Conservation (phyloP, 2,888 invertebrate genomes). For the Coleophora deauratella region DNA sequence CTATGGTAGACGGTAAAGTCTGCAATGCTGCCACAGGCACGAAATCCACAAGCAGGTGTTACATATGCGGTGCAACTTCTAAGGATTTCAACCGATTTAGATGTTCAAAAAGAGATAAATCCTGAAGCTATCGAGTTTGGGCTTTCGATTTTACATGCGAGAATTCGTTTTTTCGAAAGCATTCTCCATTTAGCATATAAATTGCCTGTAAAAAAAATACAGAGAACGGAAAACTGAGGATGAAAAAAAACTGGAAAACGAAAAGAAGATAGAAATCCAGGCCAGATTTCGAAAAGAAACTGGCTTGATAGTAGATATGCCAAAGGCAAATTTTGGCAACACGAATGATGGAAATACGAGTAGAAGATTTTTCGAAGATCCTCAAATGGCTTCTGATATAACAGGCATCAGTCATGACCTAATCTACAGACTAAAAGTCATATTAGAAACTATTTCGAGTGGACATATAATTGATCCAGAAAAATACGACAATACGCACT, state of each 20-base stretch:
- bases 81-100: constrained; percentile 21
- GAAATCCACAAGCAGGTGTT: constrained; percentile 27
- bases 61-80: too few species aligned
- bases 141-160: constrained; percentile 27
- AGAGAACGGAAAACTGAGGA: constrained; percentile 1
- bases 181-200: too few species aligned
- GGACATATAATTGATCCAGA: constrained; percentile 15
- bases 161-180: constrained; percentile 16
- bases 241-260: not conserved
- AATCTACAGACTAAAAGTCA: constrained; percentile 24
- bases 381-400: constrained; percentile 23
- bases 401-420: constrained; percentile 26
- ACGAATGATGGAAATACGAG: constrained; percentile 17
- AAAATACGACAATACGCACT: constrained; percentile 17
- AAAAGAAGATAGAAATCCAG: constrained; percentile 1
- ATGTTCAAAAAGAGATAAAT: constrained; percentile 5
- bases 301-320: constrained; percentile 19
- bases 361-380: constrained; percentile 28
- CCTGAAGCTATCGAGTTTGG: constrained; percentile 21
- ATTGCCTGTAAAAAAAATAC: constrained; percentile 6
- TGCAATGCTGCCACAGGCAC: constrained; percentile 22
- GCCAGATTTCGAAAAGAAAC: constrained; percentile 8
- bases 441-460: constrained; percentile 25
- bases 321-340: too few species aligned
- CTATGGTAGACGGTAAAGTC: not conserved